Conservation (phyloP, 2,113 vertebrate species). For the Nycticebus coucang region DNA sequence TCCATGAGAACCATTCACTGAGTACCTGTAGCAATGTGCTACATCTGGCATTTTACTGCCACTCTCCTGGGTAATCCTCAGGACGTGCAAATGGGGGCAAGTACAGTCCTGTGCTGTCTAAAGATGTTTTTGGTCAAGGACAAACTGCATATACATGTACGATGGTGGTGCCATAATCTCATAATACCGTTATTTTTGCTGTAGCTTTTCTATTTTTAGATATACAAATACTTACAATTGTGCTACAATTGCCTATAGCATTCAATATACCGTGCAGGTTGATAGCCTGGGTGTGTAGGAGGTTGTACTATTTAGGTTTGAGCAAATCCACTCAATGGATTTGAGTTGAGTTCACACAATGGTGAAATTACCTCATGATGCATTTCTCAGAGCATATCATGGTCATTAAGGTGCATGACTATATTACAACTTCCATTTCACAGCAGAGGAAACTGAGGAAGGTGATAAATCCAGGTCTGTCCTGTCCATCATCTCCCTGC, state of each 20-base stretch:
- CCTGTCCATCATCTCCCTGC: too few species aligned
- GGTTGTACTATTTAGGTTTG: not conserved
- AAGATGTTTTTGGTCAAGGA: not conserved
- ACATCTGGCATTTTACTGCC: rapidly evolving
- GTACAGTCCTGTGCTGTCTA: not conserved
- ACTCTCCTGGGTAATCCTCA: not conserved
- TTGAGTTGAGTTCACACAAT: not conserved
- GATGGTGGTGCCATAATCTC: not conserved
- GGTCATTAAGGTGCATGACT: not conserved
- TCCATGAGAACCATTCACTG: not conserved
- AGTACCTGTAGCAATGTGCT: rapidly evolving
- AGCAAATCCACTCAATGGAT: not conserved
- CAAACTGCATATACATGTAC: not conserved
- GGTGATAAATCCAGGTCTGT: not conserved
- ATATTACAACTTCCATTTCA: rapidly evolving
- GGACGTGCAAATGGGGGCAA: rapidly evolving
- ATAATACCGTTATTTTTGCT: not conserved
- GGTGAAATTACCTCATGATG: not conserved
- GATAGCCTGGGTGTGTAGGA: not conserved
- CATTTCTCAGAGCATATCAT: not conserved
- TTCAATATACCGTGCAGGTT: not conserved
- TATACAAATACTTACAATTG: not conserved
- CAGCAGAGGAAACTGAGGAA: not conserved
- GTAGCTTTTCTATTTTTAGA: not conserved
- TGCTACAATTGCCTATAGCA: not conserved